phyloP scores from a whole-genome alignment of 2,797 vertebrate species.

The Oceanodroma leucorhoa region DNA sequence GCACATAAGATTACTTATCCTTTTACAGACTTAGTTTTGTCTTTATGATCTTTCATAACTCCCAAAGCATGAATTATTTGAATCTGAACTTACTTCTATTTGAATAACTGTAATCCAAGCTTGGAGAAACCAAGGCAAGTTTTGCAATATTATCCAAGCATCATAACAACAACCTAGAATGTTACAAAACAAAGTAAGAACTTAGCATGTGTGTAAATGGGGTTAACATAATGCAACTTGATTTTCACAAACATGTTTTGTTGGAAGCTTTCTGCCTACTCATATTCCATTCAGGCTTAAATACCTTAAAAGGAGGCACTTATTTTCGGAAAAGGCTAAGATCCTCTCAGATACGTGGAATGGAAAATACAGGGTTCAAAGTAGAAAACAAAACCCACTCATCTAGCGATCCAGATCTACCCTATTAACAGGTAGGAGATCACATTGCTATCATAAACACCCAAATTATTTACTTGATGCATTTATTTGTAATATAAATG shows the following conservation, averaged over 20 bases:
- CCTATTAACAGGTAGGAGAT: not conserved
- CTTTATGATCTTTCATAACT: not conserved
- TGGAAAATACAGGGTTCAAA: not conserved
- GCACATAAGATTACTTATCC: not conserved
- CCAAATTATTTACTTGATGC: not conserved
- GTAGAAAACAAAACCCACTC: not conserved
- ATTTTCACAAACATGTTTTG: not conserved
- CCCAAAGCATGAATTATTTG: not conserved
- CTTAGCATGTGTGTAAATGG: accelerated
- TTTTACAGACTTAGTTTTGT: not conserved
- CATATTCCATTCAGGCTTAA: not conserved
- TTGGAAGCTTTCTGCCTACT: not conserved
- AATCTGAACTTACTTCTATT: not conserved
- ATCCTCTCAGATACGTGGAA: accelerated
- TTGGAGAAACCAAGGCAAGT: not conserved
- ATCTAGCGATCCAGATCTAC: not conserved
- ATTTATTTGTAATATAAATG: not conserved
- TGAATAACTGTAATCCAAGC: not conserved
- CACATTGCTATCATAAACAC: not conserved
- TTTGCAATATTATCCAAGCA: not conserved
- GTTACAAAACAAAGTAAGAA: not conserved
- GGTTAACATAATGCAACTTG: not conserved
- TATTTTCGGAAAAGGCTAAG: not conserved
- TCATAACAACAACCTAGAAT: accelerated
- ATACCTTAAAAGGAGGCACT: not conserved